These are phyloP conservation scores for Dorcus hopei DNA, from an alignment of 2,888 invertebrate genomes.

Conservation along the genomic window DNA sequence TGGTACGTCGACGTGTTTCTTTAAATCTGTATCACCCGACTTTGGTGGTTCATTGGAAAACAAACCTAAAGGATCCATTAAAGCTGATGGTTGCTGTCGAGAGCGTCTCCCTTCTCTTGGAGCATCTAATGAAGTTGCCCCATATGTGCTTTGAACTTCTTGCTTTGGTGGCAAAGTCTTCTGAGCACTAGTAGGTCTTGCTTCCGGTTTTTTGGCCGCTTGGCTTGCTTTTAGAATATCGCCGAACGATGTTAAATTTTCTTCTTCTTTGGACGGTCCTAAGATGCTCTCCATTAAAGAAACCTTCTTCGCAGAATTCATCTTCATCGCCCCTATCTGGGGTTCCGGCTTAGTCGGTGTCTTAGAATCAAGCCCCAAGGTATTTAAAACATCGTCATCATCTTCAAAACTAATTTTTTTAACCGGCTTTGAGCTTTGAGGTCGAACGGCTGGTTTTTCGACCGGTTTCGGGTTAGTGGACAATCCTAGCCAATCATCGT, in stretches of 20 bases:
- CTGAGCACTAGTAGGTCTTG: constrained; percentile 37
- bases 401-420: constrained; percentile 41
- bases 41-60: constrained; percentile 41
- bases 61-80: constrained; percentile 57
- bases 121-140: constrained; percentile 15
- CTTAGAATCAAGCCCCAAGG: constrained; percentile 31
- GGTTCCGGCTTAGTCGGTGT: constrained; percentile 19
- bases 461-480: constrained; percentile 25
- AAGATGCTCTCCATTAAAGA: constrained; percentile 43
- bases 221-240: constrained; percentile 41
- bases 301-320: constrained; percentile 29
- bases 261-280: constrained; percentile 32
- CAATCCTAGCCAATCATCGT: constrained; percentile 36
- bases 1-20: neutral
- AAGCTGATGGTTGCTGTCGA: constrained; percentile 32
- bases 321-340: constrained; percentile 15
- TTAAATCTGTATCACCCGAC: constrained; percentile 8
- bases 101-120: constrained; percentile 37
- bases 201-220: constrained; percentile 19
- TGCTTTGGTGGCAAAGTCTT: constrained; percentile 41
- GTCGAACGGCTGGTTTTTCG: constrained; percentile 10
- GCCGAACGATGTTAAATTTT: constrained; percentile 37
- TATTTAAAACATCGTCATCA: constrained; percentile 39
- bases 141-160: constrained; percentile 33
- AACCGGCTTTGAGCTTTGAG: constrained; percentile 10